Percentiles rank a stretch among this genome's conserved stretches.
Conservation (phyloP, 2,113 vertebrate genomes). For the Lagopus leucura region DNA sequence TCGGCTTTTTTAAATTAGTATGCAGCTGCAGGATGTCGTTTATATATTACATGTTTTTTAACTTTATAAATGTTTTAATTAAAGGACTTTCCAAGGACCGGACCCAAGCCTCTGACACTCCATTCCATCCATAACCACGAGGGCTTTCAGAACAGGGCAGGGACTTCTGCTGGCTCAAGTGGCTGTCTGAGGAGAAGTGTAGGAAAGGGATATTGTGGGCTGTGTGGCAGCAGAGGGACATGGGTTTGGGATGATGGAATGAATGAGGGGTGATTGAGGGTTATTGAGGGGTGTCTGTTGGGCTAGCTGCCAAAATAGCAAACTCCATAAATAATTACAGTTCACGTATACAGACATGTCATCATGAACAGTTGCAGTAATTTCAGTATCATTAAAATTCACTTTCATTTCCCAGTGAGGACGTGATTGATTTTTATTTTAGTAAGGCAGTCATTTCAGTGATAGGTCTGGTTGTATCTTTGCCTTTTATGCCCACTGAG, state of each 20-base stretch:
- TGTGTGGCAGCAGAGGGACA: accelerated
- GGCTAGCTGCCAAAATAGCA: background rate
- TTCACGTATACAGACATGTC: background rate
- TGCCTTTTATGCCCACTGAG: background rate
- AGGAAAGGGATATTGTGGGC: background rate
- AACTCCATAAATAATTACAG: background rate
- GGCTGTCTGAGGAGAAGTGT: background rate
- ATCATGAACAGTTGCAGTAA: background rate
- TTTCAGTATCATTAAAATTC: background rate
- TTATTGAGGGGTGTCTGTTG: too few relatives aligned
- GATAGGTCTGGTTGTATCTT: background rate
- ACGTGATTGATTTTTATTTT: background rate
- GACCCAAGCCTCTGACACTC: background rate
- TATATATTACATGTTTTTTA: background rate
- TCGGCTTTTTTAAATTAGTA: background rate
- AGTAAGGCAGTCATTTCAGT: background rate
- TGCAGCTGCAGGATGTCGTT: background rate
- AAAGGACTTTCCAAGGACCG: background rate
- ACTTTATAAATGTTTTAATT: background rate
- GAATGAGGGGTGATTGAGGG: background rate
- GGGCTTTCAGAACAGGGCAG: background rate
- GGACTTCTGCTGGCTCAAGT: background rate
- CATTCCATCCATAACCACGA: background rate
- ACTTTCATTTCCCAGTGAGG: background rate
- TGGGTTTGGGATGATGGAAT: background rate